Percentiles rank a stretch among this genome's conserved stretches.
phyloP scores from a whole-genome alignment of 2,888 invertebrate genomes.

The Lithophane socia region DNA sequence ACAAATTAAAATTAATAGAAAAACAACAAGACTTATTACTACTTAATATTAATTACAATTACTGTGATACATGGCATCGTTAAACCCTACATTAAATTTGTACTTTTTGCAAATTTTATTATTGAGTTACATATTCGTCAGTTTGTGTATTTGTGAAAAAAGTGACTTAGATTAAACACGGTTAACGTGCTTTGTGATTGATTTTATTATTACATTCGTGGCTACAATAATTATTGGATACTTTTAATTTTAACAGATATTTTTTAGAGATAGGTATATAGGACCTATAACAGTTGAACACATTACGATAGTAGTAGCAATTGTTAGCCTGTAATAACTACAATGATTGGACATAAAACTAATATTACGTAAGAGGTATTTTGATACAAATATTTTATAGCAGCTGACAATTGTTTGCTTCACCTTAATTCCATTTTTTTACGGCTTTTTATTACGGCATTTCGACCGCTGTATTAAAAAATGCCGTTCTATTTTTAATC shows the following conservation, averaged over 20 bases:
- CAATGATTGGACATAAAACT: constrained; percentile 5
- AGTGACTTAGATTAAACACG: constrained; percentile 59
- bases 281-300: constrained; percentile 22
- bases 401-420: constrained; percentile 1
- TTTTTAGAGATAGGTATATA: not conserved
- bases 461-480: not conserved
- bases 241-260: constrained; percentile 3
- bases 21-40: constrained; percentile 55
- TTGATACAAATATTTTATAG: not conserved
- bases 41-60: constrained; percentile 60
- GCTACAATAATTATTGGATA: constrained; percentile 11
- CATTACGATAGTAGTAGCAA: constrained; percentile 6
- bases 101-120: constrained; percentile 74
- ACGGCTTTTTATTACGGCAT: not conserved
- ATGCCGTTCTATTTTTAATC: not conserved
- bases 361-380: constrained; percentile 43
- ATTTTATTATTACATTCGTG: constrained; percentile 21
- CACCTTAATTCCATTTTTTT: not conserved
- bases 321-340: not conserved
- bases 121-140: constrained; percentile 57
- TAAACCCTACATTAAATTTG: constrained; percentile 78
- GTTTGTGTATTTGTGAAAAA: constrained; percentile 58
- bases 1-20: constrained; percentile 52
- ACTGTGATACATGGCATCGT: constrained; percentile 82
- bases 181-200: constrained; percentile 50